Evolutionary conservation across 2,888 invertebrate genomes (phyloP).

Genomic region (Cybosia mesomella): DNA sequence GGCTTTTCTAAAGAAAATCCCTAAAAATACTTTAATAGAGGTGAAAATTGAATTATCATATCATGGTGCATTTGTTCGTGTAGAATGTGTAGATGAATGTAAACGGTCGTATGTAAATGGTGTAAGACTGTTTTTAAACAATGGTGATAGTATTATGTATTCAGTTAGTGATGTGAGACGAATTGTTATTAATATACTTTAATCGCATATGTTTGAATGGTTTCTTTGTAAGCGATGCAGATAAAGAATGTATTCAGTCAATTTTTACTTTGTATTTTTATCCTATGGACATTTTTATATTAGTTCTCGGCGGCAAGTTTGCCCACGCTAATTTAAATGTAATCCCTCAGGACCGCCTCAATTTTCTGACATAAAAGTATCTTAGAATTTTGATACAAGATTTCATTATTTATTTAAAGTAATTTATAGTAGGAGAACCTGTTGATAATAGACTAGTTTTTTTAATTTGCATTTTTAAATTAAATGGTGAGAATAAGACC

Average conservation of each 20-base stretch:
- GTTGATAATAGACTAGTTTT: too few relatives aligned
- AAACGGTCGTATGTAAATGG: background rate
- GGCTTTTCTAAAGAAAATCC: too few relatives aligned
- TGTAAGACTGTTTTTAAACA: constrained; percentile 11
- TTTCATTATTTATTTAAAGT: constrained; percentile 3
- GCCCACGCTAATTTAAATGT: constrained; percentile 18
- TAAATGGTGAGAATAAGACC: too few relatives aligned
- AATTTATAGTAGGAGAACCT: background rate
- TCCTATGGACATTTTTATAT: constrained; percentile 17
- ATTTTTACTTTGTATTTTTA: constrained; percentile 20
- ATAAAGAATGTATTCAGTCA: constrained; percentile 16
- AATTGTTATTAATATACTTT: constrained; percentile 34
- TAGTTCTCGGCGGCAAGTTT: background rate
- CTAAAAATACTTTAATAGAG: constrained; percentile 11
- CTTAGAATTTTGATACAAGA: constrained; percentile 4
- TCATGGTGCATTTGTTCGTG: constrained; percentile 13
- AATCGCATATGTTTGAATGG: constrained; percentile 16
- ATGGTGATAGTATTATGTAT: constrained; percentile 30
- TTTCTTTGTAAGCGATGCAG: constrained; percentile 18
- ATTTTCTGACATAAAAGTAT: constrained; percentile 12
- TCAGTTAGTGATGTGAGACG: constrained; percentile 23
- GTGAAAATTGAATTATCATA: constrained; percentile 14
- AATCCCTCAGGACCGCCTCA: constrained; percentile 15
- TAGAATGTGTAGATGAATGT: background rate
- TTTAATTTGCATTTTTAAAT: too few relatives aligned